Evolutionary conservation across 1,140 invertebrate genomes (phyloP), one percentile per base, ranked within the genome.

Genomic region (Ephestia elutella): DNA sequence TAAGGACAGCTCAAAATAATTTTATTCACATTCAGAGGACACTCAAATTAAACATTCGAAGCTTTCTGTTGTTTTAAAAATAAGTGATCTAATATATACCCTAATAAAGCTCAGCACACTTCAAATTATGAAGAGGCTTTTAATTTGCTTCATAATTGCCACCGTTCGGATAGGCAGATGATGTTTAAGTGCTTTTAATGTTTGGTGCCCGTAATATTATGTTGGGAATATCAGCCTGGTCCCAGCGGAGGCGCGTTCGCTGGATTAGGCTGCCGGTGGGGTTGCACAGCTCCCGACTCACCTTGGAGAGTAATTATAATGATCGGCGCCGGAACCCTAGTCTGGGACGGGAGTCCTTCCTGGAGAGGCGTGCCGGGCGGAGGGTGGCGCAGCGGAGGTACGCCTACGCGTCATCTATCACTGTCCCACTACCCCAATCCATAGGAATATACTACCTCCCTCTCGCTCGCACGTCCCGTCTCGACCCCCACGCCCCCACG

Each of bases 271-370:
- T 71, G 73, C 70, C 74, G 77, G 79, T 78, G 72, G 74, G 68
- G 71, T 66, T 73, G 71, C 69, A 68, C 65, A 70, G 78, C 82
- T 82, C 82, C 73, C 79, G 73, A 70, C 82, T 86, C 82, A 86
- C 85, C 82, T 87, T 86, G 85, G 82, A 87, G 85, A 87, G 82
- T 87, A 87, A 87, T 87, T 87, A 87, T 87, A 87, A 87, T 87
- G 85, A 86, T 87, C 85, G 85, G 85, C 85, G 82, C 85, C 85
- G 82, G 81, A 87, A 80, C 81, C 82, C 81, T 72, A 83, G 81
- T 77, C 83, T 82, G 82, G 82, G 73, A 71, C 75, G 80, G 80
- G 78, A 79, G 70, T 82, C 70, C 77, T 86, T 87, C 82, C 82
- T 84, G 81, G 76, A 86, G 80, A 84, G 85, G 85, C 82, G 85